Evolutionary conservation across 2,888 invertebrate species (phyloP), one percentile per base, ranked within the genome.

Genomic region (Coenonympha arcania): DNA sequence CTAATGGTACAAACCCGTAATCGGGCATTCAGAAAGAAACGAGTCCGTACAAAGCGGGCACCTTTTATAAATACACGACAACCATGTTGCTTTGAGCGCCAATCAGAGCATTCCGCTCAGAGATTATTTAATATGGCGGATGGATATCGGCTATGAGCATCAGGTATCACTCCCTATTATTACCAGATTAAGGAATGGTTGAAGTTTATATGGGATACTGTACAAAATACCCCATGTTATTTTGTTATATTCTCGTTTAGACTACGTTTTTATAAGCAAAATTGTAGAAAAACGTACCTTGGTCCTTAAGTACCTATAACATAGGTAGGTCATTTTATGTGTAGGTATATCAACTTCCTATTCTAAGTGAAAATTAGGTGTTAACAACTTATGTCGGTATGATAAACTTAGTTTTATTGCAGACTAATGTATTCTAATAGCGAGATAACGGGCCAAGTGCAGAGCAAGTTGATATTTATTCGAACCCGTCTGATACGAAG

Each of bases 51-150:
- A 50, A 53, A 57, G 55, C 61, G 57, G 51, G 56, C 61, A 55
- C 59, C 65, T 63, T 63, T 63, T 64, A 65, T 63, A 64, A 65
- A 65, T 64, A 64, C 56, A 57, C 66, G 72, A 72, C 77, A 68
- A 76, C 85, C 86, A 86, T 86, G 67, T 84, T 84, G 72, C 57
- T 53, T 57, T 50, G 57, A 56, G 59, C 63, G 63, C 86, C 85
- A 86, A 86, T 85, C 73, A 76, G 66, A 61, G 61, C 71, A 66
- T 58, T 64, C 64, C 60, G 60, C 59, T 55, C 59, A 56, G 54
- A 56, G 63, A 70, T 65, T 60, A 71, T n/a, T n/a, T 33, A 33
- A 56, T 62, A 85, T 84, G 86, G 85, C 80, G 76, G 75, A 63
- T 69, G 68, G 68, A 64, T 68, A 71, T 68, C 60, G 63, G 62